Conservation (phyloP, 2,797 vertebrate species). For the Vireo griseus region DNA sequence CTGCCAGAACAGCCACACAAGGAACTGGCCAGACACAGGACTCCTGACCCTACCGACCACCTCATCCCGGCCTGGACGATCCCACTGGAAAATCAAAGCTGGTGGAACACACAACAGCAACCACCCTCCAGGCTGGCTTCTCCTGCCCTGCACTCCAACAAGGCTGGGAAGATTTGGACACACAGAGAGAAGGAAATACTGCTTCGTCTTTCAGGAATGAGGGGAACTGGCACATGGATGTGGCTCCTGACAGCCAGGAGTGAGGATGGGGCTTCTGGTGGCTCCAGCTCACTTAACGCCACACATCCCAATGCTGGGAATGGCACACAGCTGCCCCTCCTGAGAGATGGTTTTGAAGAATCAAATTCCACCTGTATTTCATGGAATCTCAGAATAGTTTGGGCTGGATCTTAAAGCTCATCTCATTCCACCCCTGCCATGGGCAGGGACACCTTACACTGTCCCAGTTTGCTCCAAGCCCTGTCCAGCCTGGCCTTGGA, state of each 20-base stretch:
- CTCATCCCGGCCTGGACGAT: fast-evolving
- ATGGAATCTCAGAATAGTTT: background rate
- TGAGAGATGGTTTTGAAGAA: background rate
- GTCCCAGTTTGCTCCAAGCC: background rate
- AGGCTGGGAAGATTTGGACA: background rate
- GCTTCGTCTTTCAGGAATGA: background rate
- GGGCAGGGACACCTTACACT: background rate
- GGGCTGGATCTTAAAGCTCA: background rate
- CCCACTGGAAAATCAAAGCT: background rate
- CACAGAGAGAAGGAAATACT: background rate
- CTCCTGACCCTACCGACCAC: background rate
- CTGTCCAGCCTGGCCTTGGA: fast-evolving
- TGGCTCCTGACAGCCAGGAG: background rate
- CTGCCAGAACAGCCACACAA: background rate
- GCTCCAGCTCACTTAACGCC: background rate
- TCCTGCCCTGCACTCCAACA: background rate
- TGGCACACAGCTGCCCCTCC: background rate
- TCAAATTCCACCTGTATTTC: background rate
- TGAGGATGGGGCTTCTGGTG: background rate
- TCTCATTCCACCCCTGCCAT: background rate
- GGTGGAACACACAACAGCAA: fast-evolving
- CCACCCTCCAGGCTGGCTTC: background rate
- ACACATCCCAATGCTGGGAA: background rate
- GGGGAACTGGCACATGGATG: background rate
- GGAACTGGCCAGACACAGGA: background rate